Evolutionary conservation across 2,113 vertebrate genomes (phyloP).

Genomic region (Hippolais icterina): DNA sequence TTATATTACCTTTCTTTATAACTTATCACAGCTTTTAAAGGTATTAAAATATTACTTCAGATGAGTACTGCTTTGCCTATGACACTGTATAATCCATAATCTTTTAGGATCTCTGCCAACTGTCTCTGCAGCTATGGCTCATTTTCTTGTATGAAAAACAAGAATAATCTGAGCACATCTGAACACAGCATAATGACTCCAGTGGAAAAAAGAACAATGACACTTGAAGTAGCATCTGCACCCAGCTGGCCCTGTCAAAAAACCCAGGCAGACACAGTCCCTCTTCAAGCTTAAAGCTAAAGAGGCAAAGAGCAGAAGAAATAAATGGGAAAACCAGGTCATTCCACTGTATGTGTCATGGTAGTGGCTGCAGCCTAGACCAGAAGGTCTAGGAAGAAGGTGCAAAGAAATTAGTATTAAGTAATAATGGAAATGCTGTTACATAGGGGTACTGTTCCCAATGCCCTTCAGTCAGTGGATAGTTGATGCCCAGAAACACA

Average conservation of each 20-base stretch:
- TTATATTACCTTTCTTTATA: constrained; percentile 23
- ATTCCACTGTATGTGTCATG: neutral
- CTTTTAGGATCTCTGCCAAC: neutral
- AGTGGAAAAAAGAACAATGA: neutral
- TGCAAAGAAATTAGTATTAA: neutral
- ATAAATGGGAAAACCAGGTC: neutral
- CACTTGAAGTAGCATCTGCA: neutral
- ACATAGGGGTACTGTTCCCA: neutral
- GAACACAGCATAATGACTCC: neutral
- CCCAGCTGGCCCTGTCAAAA: neutral
- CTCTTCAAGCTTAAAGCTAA: neutral
- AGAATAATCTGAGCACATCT: neutral
- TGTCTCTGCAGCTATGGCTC: neutral
- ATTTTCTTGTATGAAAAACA: neutral
- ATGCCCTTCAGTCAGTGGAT: neutral
- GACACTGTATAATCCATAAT: neutral
- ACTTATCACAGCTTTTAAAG: constrained; percentile 40
- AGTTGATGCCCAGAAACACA: neutral
- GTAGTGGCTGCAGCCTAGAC: neutral
- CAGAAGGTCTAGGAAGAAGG: neutral
- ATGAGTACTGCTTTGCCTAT: neutral
- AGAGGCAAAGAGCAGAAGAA: neutral
- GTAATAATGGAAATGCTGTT: neutral
- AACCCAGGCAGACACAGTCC: neutral
- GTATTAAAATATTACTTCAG: constrained; percentile 29